Conservation (phyloP, 1,140 invertebrate species). For the Tetramorium simillimum region DNA sequence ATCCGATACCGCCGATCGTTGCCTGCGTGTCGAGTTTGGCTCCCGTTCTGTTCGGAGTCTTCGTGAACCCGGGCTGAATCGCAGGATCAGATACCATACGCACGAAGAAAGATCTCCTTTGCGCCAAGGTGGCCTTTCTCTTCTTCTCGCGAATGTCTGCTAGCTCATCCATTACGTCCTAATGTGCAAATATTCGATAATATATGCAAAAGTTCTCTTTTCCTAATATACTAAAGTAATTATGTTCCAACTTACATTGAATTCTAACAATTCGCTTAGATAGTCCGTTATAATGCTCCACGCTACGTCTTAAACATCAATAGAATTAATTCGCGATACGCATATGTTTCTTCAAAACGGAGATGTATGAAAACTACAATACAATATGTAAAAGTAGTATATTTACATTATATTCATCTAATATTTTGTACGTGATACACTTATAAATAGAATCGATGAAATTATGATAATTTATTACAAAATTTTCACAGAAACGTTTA, state of each 20-base stretch:
- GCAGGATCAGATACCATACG: slow-evolving; percentile 99
- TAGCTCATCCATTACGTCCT: slow-evolving; percentile 90
- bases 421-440: background rate
- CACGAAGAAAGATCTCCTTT: slow-evolving; percentile 97
- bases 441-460: background rate
- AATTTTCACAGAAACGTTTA: background rate
- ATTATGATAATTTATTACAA: background rate
- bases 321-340: slow-evolving; percentile 15
- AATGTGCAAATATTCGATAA: background rate
- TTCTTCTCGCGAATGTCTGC: slow-evolving; percentile 89
- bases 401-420: background rate
- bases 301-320: slow-evolving; percentile 89
- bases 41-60: slow-evolving; percentile 82
- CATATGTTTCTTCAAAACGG: background rate
- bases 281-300: slow-evolving; percentile 96
- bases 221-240: background rate
- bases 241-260: slow-evolving; percentile 80
- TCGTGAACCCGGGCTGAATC: slow-evolving; percentile 87
- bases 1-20: slow-evolving; percentile 79
- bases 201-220: background rate
- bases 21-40: slow-evolving; percentile 82
- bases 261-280: slow-evolving; percentile 92
- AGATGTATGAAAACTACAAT: slow-evolving; percentile 11
- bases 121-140: slow-evolving; percentile 91
- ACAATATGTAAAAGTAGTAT: background rate